A percentile compares a stretch with the other conserved stretches of the same genome.
Conservation (phyloP, 2,797 vertebrate genomes). For the Sebastes hubbsi region DNA sequence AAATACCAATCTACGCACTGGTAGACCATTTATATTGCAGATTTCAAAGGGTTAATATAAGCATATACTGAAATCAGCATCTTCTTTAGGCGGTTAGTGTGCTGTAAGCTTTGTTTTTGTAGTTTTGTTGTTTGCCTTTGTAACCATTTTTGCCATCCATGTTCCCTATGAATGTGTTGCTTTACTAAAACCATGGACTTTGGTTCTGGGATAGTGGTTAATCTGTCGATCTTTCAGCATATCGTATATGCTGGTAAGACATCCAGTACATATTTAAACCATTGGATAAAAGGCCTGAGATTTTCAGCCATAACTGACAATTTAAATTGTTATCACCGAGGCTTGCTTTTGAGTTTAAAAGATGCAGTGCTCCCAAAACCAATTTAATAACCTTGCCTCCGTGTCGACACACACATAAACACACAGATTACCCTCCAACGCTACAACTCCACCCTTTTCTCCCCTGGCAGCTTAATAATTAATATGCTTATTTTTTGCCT, state of each 20-base stretch:
- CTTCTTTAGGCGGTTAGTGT: background rate
- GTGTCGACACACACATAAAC: slow-evolving; percentile 34
- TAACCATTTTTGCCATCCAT: background rate
- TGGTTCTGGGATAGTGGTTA: background rate
- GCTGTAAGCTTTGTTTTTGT: background rate
- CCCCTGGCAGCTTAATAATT: slow-evolving; percentile 75
- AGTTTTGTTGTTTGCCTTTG: background rate
- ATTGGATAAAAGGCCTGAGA: background rate
- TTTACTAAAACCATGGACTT: background rate
- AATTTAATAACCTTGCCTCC: slow-evolving; percentile 47
- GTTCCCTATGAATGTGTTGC: background rate
- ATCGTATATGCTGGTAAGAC: background rate
- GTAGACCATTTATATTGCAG: background rate
- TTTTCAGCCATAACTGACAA: background rate
- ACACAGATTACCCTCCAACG: slow-evolving; percentile 51
- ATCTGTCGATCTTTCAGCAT: background rate
- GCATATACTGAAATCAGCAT: background rate
- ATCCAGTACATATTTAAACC: background rate
- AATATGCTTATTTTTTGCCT: slow-evolving; percentile 77
- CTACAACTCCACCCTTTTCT: slow-evolving; percentile 49
- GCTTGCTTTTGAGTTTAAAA: slow-evolving; percentile 27
- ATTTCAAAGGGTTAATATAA: background rate
- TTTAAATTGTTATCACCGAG: slow-evolving; percentile 7
- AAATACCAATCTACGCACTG: background rate
- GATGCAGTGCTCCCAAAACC: slow-evolving; percentile 28